Conservation (phyloP, 92 coral and sea anemone species). For the Porites divaricata region DNA sequence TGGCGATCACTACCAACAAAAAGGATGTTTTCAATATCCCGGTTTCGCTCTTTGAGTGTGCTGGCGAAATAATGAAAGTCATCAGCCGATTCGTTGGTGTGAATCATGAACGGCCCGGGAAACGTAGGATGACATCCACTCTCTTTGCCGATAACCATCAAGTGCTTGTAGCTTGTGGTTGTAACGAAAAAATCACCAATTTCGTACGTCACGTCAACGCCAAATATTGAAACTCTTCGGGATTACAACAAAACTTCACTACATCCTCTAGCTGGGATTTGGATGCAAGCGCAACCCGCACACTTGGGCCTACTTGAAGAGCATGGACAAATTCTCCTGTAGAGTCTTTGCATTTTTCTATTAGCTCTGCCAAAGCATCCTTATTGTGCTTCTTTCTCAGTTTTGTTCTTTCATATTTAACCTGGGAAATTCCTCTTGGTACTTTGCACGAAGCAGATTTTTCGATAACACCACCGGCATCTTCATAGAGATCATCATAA, state of each 20-base stretch:
- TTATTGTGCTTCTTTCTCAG: slow-evolving; percentile 44
- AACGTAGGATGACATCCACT: slow-evolving; percentile 46
- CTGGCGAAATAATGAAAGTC: slow-evolving; percentile 54
- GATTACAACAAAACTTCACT: slow-evolving; percentile 47
- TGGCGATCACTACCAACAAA: slow-evolving; percentile 56
- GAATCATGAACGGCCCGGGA: slow-evolving; percentile 52
- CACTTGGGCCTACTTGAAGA: slow-evolving; percentile 42
- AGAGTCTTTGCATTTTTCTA: slow-evolving; percentile 43
- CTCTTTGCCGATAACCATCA: slow-evolving; percentile 42
- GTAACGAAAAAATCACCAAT: slow-evolving; percentile 58
- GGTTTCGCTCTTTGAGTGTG: slow-evolving; percentile 31
- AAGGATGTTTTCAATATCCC: slow-evolving; percentile 43
- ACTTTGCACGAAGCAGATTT: slow-evolving; percentile 25
- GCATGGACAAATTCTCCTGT: slow-evolving; percentile 39
- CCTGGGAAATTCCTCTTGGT: slow-evolving; percentile 47
- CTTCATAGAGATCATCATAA: slow-evolving; percentile 49
- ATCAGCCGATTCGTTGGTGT: slow-evolving; percentile 32
- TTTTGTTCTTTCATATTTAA: slow-evolving; percentile 54
- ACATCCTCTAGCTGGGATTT: slow-evolving; percentile 46
- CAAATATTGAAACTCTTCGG: slow-evolving; percentile 40
- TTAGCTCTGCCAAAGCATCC: slow-evolving; percentile 49
- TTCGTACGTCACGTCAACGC: slow-evolving; percentile 55
- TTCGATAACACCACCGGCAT: slow-evolving; percentile 46
- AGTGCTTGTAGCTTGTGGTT: slow-evolving; percentile 52
- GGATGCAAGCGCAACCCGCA: slow-evolving; percentile 54